Percentiles rank a stretch among this genome's conserved stretches.
Conservation (phyloP, 2,888 invertebrate genomes). For the Lamproptera curius region DNA sequence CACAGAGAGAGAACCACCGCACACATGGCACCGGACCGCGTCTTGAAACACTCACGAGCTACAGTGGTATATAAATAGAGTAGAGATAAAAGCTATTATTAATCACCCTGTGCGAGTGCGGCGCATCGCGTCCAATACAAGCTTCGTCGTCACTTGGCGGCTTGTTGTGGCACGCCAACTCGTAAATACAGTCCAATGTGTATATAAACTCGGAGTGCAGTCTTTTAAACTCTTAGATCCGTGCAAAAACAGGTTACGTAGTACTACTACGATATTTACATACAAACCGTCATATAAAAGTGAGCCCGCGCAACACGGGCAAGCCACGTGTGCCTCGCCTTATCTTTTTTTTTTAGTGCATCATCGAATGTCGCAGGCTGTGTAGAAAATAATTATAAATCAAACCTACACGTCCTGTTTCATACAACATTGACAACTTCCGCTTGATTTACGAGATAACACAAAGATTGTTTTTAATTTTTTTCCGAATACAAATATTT, state of each 20-base stretch:
- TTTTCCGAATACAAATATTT: too few relatives aligned
- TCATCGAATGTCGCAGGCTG: too few relatives aligned
- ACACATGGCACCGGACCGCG: background rate
- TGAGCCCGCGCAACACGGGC: too few relatives aligned
- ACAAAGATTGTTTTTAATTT: too few relatives aligned
- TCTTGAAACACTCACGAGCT: too few relatives aligned
- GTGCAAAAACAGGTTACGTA: conserved; percentile 1
- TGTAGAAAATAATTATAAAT: too few relatives aligned
- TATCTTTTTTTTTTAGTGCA: too few relatives aligned
- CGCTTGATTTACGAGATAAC: too few relatives aligned
- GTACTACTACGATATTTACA: conserved; percentile 1
- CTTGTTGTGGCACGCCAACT: background rate
- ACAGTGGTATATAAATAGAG: conserved; percentile 9
- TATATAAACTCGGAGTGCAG: background rate
- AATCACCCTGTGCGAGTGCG: conserved; percentile 1
- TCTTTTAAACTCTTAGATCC: conserved; percentile 4
- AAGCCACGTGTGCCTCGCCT: too few relatives aligned
- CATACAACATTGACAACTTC: too few relatives aligned
- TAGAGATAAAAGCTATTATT: conserved; percentile 13
- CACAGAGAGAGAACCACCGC: background rate
- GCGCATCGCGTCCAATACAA: background rate
- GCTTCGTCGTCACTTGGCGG: background rate
- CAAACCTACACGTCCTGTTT: too few relatives aligned
- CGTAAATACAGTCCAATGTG: background rate
- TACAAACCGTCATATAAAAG: background rate